Evolutionary conservation across 1,140 invertebrate genomes (phyloP).

Genomic region (Calliphora vicina): DNA sequence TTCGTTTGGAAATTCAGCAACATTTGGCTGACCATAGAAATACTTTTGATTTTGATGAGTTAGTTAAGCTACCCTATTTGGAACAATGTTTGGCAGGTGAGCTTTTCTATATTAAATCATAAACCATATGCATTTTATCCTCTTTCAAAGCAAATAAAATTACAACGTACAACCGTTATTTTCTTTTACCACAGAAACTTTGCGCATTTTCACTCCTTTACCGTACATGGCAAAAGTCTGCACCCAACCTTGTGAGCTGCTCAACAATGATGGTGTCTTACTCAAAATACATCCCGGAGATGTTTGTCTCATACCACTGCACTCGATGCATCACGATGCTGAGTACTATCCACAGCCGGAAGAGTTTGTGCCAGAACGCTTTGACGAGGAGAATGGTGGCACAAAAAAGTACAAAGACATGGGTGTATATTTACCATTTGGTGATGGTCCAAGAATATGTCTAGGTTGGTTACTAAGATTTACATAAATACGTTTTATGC

Average conservation of each 20-base stretch:
- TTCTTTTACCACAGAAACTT: slow-evolving; percentile 48
- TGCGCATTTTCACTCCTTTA: slow-evolving; percentile 53
- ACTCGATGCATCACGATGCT: slow-evolving; percentile 70
- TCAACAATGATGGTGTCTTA: slow-evolving; percentile 36
- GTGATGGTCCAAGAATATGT: slow-evolving; percentile 57
- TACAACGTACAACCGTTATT: too few species aligned
- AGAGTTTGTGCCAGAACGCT: slow-evolving; percentile 76
- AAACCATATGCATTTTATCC: too few species aligned
- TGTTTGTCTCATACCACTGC: slow-evolving; percentile 67
- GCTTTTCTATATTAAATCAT: not conserved
- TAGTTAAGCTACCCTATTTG: slow-evolving; percentile 49
- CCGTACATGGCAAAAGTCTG: slow-evolving; percentile 54
- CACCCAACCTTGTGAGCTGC: slow-evolving; percentile 45
- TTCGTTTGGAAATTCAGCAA: slow-evolving; percentile 57
- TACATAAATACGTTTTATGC: not conserved
- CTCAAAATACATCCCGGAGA: slow-evolving; percentile 62
- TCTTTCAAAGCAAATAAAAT: too few species aligned
- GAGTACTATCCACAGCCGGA: slow-evolving; percentile 76
- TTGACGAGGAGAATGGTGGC: slow-evolving; percentile 45
- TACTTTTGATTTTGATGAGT: slow-evolving; percentile 44
- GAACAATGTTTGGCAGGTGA: slow-evolving; percentile 57
- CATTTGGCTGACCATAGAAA: slow-evolving; percentile 22
- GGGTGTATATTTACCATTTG: slow-evolving; percentile 55
- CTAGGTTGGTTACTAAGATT: slow-evolving; percentile 46
- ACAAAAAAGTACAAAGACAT: slow-evolving; percentile 45